phyloP scores from a whole-genome alignment of 2,797 vertebrate species.

The Loriculus beryllinus region DNA sequence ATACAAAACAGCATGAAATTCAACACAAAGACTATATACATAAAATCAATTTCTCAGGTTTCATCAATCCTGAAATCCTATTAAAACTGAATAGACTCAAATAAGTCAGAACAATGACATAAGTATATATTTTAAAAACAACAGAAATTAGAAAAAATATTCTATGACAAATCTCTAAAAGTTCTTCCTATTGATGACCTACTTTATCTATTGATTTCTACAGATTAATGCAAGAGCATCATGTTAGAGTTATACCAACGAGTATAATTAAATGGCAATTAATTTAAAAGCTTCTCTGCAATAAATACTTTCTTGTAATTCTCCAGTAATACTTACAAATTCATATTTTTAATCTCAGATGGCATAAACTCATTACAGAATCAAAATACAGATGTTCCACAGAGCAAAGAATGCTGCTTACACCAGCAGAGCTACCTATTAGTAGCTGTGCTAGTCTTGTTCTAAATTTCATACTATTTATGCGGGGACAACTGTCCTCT shows the following conservation, averaged over 20 bases:
- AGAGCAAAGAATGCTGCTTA: background rate
- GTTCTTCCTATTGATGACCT: background rate
- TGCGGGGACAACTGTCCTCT: background rate
- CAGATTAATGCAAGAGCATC: background rate
- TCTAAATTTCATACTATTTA: background rate
- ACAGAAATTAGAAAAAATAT: background rate
- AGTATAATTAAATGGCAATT: background rate
- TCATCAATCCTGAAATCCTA: background rate
- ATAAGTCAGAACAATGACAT: background rate
- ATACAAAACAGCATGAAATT: background rate
- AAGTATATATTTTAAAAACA: background rate
- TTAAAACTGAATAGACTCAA: background rate
- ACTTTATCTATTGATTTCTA: background rate
- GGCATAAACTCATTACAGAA: background rate
- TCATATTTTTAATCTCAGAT: background rate
- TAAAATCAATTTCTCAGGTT: background rate
- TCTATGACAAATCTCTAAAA: background rate
- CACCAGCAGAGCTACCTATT: background rate
- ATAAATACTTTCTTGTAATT: background rate
- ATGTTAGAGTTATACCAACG: background rate
- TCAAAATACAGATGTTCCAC: background rate
- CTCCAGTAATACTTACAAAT: background rate
- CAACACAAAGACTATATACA: background rate
- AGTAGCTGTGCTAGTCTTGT: background rate
- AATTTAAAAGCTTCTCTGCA: background rate